Base-by-base conservation (phyloP, 2,888 invertebrate species). In the Rhogogaster chlorosoma region DNA sequence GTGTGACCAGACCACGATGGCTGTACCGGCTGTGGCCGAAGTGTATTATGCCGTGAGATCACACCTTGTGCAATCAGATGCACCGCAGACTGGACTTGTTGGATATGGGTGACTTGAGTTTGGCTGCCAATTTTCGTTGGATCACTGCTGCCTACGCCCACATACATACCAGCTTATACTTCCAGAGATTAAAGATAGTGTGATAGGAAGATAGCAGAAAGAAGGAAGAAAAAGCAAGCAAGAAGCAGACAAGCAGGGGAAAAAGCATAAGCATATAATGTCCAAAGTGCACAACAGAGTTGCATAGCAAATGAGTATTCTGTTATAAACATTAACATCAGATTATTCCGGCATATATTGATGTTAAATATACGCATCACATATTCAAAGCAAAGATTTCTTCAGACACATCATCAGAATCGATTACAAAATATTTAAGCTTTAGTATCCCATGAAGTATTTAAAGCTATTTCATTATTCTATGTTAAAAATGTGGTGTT, bases 51-150 rank as follows among this genome's bases (percentile, higher is more conserved):
- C 77, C 92, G 91, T 64, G 92, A 90, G n/a, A 92, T 88, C 85
- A 90, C 90, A 64, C 92, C 91, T 86, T 93, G 93, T n/a, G 92
- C 88, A 84, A 92, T 87, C 86, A 92, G 87, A 85, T 92, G 92
- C 85, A 91, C 91, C 42, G 90, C 91, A 53, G 91, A 91, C 85
- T 90, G 93, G 90, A 92, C 91, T 89, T 92, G 92, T 86, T 92
- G 91, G 86, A 92, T 93, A 85, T 92, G 92, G 45, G 90, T 89
- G 84, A 90, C 89, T 87, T 91, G 92, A 88, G 87, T 90, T 82
- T 91, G 92, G 77, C 88, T 89, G 82, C 90, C 89, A 89, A 93
- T 87, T 89, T 93, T 93, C 84, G 92, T 90, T 64, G 91, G 88
- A 84, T 93, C 93, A 87, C 89, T 91, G 87, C 87, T 89, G 88